Percentiles rank a stretch among this genome's conserved stretches.
These are phyloP conservation scores for Sternarchorhynchus goeldii DNA, from an alignment of 2,797 vertebrate genomes.

Conservation along the genomic window DNA sequence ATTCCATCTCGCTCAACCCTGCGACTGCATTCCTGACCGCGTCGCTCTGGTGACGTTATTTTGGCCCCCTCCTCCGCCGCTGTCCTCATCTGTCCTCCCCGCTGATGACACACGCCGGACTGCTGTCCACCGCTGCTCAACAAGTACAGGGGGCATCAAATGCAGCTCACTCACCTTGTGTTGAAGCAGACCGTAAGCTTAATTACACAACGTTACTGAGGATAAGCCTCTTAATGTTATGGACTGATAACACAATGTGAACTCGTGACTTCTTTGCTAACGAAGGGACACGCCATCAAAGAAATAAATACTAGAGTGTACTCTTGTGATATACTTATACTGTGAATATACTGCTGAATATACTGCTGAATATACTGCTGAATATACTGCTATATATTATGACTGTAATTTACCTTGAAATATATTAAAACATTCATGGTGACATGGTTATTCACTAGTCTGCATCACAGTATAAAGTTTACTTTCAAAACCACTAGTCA, in stretches of 20 bases:
- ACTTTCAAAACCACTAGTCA: too few species aligned
- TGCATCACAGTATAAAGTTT: too few species aligned
- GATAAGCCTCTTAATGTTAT: neutral
- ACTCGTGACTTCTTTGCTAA: neutral
- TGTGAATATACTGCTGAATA: too few species aligned
- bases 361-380: too few species aligned
- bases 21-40: conserved; percentile 7
- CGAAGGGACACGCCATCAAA: neutral
- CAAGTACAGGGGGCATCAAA: conserved; percentile 21
- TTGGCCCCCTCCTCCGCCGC: too few species aligned
- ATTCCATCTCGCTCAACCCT: neutral
- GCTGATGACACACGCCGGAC: conserved; percentile 37
- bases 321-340: too few species aligned
- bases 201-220: neutral
- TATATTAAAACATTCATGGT: too few species aligned
- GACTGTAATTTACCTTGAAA: too few species aligned
- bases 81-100: conserved; percentile 28
- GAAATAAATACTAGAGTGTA: too few species aligned
- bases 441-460: too few species aligned
- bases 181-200: neutral
- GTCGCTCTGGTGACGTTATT: conserved; percentile 44
- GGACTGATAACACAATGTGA: neutral
- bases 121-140: conserved; percentile 14
- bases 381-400: too few species aligned
- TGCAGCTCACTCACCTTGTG: neutral